Conservation (phyloP, 2,888 invertebrate species). For the Drepanosiphum platanoidis region DNA sequence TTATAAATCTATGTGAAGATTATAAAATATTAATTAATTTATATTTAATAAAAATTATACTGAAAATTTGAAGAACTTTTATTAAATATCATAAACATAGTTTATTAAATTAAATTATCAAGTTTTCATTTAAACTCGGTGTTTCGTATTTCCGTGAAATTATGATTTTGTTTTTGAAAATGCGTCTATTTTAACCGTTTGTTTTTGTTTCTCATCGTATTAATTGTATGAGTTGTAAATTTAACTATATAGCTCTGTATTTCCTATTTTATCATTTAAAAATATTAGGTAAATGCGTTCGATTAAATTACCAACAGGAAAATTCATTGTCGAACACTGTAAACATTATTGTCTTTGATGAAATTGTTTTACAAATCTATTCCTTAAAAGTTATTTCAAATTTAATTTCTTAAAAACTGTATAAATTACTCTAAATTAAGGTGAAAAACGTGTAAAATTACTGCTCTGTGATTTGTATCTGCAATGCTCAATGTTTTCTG, state of each 20-base stretch:
- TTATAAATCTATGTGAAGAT: no score
- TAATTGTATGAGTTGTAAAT: not conserved
- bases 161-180: not conserved
- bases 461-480: constrained; percentile 1
- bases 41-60: no score
- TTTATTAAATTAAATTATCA: not conserved
- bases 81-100: no score
- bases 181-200: not conserved
- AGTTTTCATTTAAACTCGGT: not conserved
- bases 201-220: not conserved
- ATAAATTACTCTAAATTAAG: constrained; percentile 19
- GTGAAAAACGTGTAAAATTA: constrained; percentile 3
- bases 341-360: not conserved
- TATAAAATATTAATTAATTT: no score
- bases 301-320: not conserved
- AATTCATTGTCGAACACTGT: not conserved
- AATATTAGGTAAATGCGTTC: not conserved
- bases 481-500: constrained; percentile 41
- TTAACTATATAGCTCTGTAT: not conserved
- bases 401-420: not conserved
- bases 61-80: no score
- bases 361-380: not conserved
- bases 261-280: not conserved
- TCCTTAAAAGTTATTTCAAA: not conserved
- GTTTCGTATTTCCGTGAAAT: no score